Base-by-base conservation (phyloP, 1,140 invertebrate species). In the Glossosoma conforme region DNA sequence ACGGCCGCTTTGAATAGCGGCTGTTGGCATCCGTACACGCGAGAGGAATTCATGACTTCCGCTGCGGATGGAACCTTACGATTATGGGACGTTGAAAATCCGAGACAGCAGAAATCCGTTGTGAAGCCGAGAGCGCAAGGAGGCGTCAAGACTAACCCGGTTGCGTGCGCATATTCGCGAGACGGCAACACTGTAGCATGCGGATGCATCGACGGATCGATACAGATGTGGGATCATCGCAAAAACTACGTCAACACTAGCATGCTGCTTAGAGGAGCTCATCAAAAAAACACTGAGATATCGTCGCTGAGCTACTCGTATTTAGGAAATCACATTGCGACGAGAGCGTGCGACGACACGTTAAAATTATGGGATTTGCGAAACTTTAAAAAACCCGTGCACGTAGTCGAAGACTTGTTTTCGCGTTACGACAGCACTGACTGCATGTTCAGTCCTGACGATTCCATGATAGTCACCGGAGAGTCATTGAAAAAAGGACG, bases 191-290 rank as follows among this genome's bases (percentile, higher is more conserved):
- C 89, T 0, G 83, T 98, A 14, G 89, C 89, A 0, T 89, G 89
- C 44, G 96, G 86, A 0, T 99, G 97, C 65, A 78, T 84, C 19
- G 97, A 99, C 71, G 97, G 97, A 1, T 97, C 93, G 0, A 86
- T 99, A 59, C 95, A 98, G 69, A 87, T 98, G 70, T 99, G 96
- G 96, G 97, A 99, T 67, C 86, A 93, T 40, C 80, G 94, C 30
- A 86, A 84, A 63, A 86, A 80, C 61, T 86, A 82, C 59, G 86
- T 87, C 0, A 95, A 92, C 62, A 91, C 92, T 0, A 80, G 84
- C 0, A 74, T 85, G 37, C 67, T 89, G 21, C 71, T 93, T 1
- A 76, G 92, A 51, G 82, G 79, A 43, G 93, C 91, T 0, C 97
- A 99, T 70, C 74, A 80, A 47, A 86, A 83, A 59, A 84, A 85